A percentile compares a stretch with the other conserved stretches of the same genome.
These are phyloP conservation scores for Hemicentrotus pulcherrimus DNA, from an alignment of 35 echinoderm and acorn worm species.

Conservation along the genomic window DNA sequence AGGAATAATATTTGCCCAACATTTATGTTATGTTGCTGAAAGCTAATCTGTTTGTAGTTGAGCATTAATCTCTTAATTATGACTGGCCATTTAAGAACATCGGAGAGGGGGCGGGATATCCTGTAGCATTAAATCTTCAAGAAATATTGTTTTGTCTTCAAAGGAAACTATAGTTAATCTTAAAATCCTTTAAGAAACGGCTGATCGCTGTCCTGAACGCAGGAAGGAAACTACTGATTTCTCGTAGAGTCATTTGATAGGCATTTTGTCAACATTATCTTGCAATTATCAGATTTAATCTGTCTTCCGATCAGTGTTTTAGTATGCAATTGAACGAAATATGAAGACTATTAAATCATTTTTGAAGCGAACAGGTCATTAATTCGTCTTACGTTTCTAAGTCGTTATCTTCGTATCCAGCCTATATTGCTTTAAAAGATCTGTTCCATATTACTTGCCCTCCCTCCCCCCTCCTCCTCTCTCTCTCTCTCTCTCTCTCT, in stretches of 20 bases:
- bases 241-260: neutral
- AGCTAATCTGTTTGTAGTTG: neutral
- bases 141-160: slow-evolving; percentile 13
- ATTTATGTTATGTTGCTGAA: slow-evolving; percentile 2
- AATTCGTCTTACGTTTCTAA: neutral
- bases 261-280: neutral
- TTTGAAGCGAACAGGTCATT: neutral
- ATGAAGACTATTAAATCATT: neutral
- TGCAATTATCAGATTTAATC: slow-evolving; percentile 13
- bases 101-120: neutral
- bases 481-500: too few relatives aligned
- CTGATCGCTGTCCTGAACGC: neutral
- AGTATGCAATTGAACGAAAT: neutral
- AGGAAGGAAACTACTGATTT: neutral
- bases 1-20: neutral
- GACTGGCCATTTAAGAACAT: neutral
- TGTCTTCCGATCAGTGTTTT: neutral
- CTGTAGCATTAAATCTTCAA: neutral
- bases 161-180: neutral
- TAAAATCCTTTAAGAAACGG: slow-evolving; percentile 1
- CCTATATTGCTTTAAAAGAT: too few relatives aligned
- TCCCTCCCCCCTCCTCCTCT: too few relatives aligned
- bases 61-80: neutral
- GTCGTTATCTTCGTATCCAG: neutral
- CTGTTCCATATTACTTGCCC: too few relatives aligned